These are phyloP conservation scores for Magallana nippona DNA, from an alignment of 2,888 invertebrate genomes.

Conservation along the genomic window DNA sequence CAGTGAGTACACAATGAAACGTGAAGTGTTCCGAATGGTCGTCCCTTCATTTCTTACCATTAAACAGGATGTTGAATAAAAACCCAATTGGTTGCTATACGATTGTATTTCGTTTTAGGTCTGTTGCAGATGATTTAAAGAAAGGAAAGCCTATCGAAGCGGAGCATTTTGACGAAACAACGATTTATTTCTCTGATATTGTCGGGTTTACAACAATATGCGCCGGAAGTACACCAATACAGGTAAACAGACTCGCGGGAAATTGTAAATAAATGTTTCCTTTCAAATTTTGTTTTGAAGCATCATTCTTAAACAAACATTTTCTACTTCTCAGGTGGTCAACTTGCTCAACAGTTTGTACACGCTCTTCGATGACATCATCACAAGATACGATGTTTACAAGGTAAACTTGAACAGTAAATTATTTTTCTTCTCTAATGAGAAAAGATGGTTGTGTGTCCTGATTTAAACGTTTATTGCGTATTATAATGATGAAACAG, in stretches of 20 bases:
- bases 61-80: no score
- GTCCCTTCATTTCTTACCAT: no score
- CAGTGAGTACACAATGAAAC: slow-evolving; percentile 63
- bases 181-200: slow-evolving; percentile 76
- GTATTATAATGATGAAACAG: no score
- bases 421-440: background rate
- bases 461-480: no score
- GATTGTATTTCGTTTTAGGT: slow-evolving; percentile 55
- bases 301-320: background rate
- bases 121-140: slow-evolving; percentile 74
- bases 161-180: slow-evolving; percentile 74
- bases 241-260: slow-evolving; percentile 54
- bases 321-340: slow-evolving; percentile 65
- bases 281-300: background rate
- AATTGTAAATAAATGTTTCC: no score
- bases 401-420: slow-evolving; percentile 61
- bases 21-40: background rate
- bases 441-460: no score
- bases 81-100: no score
- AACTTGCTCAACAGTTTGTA: slow-evolving; percentile 73
- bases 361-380: slow-evolving; percentile 75
- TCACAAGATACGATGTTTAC: slow-evolving; percentile 74
- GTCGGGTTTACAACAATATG: slow-evolving; percentile 76
- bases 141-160: slow-evolving; percentile 73
- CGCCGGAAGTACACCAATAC: slow-evolving; percentile 72